Conservation (phyloP, 2,888 invertebrate genomes). For the Watsonalla cultraria region DNA sequence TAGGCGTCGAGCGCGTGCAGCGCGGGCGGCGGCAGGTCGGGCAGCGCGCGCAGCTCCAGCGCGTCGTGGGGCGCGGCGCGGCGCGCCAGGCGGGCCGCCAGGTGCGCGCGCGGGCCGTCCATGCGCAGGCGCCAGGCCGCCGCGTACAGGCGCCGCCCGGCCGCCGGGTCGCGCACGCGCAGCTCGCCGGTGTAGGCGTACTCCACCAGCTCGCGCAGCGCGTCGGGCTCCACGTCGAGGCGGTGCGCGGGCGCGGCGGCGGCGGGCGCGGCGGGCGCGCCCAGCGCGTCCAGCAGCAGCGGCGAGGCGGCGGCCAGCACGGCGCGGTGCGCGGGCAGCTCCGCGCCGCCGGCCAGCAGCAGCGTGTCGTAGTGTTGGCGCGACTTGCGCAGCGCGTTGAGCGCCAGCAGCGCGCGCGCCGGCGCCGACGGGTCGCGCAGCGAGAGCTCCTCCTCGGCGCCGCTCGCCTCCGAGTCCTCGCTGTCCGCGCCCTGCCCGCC, state of each 20-base stretch:
- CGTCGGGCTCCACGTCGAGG: slow-evolving; percentile 61
- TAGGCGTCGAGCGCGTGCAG: slow-evolving; percentile 79
- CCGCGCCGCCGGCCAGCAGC: slow-evolving; percentile 83
- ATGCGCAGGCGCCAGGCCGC: slow-evolving; percentile 89
- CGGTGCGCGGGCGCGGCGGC: slow-evolving; percentile 32
- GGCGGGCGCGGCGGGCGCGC: slow-evolving; percentile 44
- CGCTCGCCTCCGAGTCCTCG: slow-evolving; percentile 28
- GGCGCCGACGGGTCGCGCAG: slow-evolving; percentile 79
- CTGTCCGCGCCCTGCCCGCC: slow-evolving; percentile 30
- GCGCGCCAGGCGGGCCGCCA: slow-evolving; percentile 83
- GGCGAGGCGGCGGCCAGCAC: slow-evolving; percentile 89
- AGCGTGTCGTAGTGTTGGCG: slow-evolving; percentile 92
- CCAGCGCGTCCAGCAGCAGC: slow-evolving; percentile 85
- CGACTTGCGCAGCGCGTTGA: slow-evolving; percentile 89
- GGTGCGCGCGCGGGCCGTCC: slow-evolving; percentile 83
- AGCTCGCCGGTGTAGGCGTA: slow-evolving; percentile 89
- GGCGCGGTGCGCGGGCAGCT: slow-evolving; percentile 84
- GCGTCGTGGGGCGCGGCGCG: slow-evolving; percentile 78
- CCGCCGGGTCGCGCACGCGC: slow-evolving; percentile 61
- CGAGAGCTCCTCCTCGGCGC: slow-evolving; percentile 61
- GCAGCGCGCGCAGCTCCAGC: slow-evolving; percentile 80
- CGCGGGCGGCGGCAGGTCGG: slow-evolving; percentile 80
- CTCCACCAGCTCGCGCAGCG: slow-evolving; percentile 86
- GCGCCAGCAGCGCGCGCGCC: slow-evolving; percentile 80
- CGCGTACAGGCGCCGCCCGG: slow-evolving; percentile 86